phyloP scores from a whole-genome alignment of 2,888 invertebrate genomes.

The Rhabditophanes sp. region DNA sequence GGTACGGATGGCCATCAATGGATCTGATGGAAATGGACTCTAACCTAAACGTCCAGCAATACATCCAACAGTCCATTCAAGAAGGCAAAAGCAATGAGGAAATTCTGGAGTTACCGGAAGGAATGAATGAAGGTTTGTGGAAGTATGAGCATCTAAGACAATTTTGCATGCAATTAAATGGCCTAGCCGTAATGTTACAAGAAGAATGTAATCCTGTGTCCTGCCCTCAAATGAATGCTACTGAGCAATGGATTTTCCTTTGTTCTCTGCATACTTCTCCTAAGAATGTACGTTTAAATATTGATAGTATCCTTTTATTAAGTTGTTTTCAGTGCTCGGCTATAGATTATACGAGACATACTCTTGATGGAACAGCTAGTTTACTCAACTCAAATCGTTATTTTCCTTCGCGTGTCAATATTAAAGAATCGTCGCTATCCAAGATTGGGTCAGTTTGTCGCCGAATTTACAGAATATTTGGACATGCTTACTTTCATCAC shows the following conservation, averaged over 20 bases:
- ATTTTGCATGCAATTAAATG: slow-evolving; percentile 97
- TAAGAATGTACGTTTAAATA: slow-evolving; percentile 26
- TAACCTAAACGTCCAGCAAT: slow-evolving; percentile 91
- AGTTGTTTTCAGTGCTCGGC: slow-evolving; percentile 62
- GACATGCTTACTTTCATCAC: slow-evolving; percentile 98
- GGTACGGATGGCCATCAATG: slow-evolving; percentile 80
- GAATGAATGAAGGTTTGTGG: slow-evolving; percentile 61
- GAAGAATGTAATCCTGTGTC: slow-evolving; percentile 87
- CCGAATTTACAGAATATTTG: slow-evolving; percentile 94
- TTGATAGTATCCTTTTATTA: slow-evolving; percentile 3
- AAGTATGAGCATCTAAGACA: slow-evolving; percentile 97
- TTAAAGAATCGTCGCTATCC: slow-evolving; percentile 93
- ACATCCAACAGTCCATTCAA: slow-evolving; percentile 89
- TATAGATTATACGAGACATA: slow-evolving; percentile 95
- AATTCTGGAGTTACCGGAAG: slow-evolving; percentile 76
- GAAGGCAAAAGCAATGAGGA: slow-evolving; percentile 78
- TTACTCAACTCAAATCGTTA: slow-evolving; percentile 97
- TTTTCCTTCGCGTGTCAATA: slow-evolving; percentile 95
- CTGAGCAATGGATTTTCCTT: slow-evolving; percentile 98
- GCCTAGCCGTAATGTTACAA: slow-evolving; percentile 75
- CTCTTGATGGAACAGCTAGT: slow-evolving; percentile 93
- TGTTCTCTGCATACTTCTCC: slow-evolving; percentile 99
- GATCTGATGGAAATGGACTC: slow-evolving; percentile 98
- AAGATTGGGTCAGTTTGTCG: slow-evolving; percentile 96
- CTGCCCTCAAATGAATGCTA: slow-evolving; percentile 98